Conservation (phyloP, 2,888 invertebrate species). For the Drosophila diplacantha region DNA sequence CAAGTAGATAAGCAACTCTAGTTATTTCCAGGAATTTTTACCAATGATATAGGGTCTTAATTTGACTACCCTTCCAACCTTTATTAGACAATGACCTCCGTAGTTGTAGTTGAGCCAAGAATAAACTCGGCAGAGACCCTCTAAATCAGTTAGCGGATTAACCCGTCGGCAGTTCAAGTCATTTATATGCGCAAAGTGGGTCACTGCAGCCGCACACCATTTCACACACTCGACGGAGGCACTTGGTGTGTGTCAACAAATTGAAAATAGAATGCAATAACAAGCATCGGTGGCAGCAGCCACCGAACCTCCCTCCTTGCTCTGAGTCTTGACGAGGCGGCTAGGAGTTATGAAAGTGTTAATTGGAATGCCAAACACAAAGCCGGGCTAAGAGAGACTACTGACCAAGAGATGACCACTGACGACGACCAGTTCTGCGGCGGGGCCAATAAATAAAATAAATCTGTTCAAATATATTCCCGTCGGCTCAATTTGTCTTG, state of each 20-base stretch:
- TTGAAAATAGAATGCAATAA: constrained; percentile 54
- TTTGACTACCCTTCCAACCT: not conserved
- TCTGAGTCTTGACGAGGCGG: constrained; percentile 23
- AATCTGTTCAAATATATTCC: constrained; percentile 52
- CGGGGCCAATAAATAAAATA: constrained; percentile 59
- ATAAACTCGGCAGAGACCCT: constrained; percentile 26
- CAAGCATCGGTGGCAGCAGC: constrained; percentile 27
- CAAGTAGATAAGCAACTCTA: not conserved
- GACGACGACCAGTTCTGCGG: constrained; percentile 40
- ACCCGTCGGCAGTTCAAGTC: constrained; percentile 37
- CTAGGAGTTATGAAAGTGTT: constrained; percentile 55
- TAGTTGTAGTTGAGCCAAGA: constrained; percentile 13
- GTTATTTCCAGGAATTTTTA: not conserved
- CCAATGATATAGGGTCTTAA: not conserved
- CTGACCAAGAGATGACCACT: constrained; percentile 25
- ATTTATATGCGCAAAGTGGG: constrained; percentile 36
- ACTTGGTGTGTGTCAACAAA: constrained; percentile 43
- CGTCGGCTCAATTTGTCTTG: constrained; percentile 51
- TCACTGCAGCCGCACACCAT: constrained; percentile 39
- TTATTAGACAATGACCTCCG: constrained; percentile 1
- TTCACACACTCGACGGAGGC: constrained; percentile 26
- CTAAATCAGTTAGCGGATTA: constrained; percentile 43
- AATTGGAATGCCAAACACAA: constrained; percentile 50
- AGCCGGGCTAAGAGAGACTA: constrained; percentile 11
- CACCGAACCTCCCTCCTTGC: constrained; percentile 22